A percentile compares a stretch with the other conserved stretches of the same genome.
Evolutionary conservation across 2,888 invertebrate species (phyloP).

Genomic region (Athalia circularis): DNA sequence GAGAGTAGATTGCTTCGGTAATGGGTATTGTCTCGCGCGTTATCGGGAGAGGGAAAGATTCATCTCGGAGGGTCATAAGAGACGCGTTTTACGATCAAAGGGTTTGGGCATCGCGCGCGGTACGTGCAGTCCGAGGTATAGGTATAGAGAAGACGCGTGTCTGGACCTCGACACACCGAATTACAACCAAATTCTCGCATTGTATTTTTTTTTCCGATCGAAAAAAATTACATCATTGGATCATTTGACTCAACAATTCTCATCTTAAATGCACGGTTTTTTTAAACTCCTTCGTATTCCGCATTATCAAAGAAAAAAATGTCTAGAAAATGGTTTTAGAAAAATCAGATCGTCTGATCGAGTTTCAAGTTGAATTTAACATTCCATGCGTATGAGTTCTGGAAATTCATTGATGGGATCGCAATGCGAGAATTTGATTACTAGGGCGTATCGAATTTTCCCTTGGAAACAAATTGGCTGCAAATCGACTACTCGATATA

Average conservation of each 20-base stretch:
- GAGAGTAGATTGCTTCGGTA: constrained; percentile 32
- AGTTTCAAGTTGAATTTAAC: too few relatives aligned
- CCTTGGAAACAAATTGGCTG: not conserved
- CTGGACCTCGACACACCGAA: constrained; percentile 61
- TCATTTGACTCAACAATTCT: too few relatives aligned
- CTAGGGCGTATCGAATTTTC: not conserved
- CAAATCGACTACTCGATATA: constrained; percentile 8
- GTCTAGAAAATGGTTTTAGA: not conserved
- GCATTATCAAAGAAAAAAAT: not conserved
- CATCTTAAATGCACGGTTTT: not conserved
- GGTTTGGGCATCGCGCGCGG: constrained; percentile 47
- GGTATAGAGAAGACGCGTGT: constrained; percentile 60
- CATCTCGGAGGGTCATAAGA: constrained; percentile 13
- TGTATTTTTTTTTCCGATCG: not conserved
- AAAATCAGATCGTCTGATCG: too few relatives aligned
- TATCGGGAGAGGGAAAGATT: constrained; percentile 31
- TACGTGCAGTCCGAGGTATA: constrained; percentile 9
- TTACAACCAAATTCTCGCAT: constrained; percentile 59
- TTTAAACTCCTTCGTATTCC: constrained; percentile 5
- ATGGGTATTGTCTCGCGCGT: constrained; percentile 36
- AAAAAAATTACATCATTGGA: not conserved
- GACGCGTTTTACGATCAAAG: constrained; percentile 53
- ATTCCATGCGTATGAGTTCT: not conserved
- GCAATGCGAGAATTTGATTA: not conserved
- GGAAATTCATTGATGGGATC: not conserved